Evolutionary conservation across 1,140 invertebrate genomes (phyloP).

Genomic region (Drosophila saltans): DNA sequence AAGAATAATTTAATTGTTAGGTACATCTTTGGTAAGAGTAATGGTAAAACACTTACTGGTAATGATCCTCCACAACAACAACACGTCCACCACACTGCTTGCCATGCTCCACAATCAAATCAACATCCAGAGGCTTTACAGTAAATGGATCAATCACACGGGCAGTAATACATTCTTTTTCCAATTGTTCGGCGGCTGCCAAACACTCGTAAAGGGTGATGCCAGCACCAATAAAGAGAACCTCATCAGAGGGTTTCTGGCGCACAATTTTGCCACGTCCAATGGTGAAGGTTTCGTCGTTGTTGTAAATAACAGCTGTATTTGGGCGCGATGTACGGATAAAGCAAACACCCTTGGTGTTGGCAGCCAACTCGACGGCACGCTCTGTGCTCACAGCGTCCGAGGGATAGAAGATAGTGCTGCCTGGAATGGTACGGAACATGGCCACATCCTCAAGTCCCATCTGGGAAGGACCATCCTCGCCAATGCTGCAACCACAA

Average conservation of each 20-base stretch:
- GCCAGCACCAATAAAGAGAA: conserved; percentile 95
- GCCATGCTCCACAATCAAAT: conserved; percentile 91
- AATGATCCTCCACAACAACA: conserved; percentile 98
- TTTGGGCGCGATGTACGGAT: conserved; percentile 97
- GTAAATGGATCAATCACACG: conserved; percentile 97
- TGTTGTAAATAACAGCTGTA: conserved; percentile 94
- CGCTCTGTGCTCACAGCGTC: conserved; percentile 98
- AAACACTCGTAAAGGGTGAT: conserved; percentile 96
- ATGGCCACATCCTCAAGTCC: conserved; percentile 98
- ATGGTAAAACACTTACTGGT: conserved; percentile 86
- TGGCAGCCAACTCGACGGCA: conserved; percentile 97
- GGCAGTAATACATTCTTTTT: conserved; percentile 87
- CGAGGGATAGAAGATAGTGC: conserved; percentile 98
- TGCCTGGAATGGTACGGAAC: conserved; percentile 95
- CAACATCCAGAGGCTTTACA: conserved; percentile 96
- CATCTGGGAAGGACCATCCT: conserved; percentile 99
- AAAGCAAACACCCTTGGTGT: conserved; percentile 97
- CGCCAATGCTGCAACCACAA: conserved; percentile 97
- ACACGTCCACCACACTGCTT: conserved; percentile 91
- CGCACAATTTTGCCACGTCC: conserved; percentile 93
- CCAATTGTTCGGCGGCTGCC: conserved; percentile 91
- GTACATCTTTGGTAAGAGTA: background rate
- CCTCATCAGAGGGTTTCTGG: conserved; percentile 89
- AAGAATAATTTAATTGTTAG: background rate
- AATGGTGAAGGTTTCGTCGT: conserved; percentile 92